These are phyloP conservation scores for Melanotaenia pygmaea DNA, from an alignment of 2,797 vertebrate species.

Conservation along the genomic window DNA sequence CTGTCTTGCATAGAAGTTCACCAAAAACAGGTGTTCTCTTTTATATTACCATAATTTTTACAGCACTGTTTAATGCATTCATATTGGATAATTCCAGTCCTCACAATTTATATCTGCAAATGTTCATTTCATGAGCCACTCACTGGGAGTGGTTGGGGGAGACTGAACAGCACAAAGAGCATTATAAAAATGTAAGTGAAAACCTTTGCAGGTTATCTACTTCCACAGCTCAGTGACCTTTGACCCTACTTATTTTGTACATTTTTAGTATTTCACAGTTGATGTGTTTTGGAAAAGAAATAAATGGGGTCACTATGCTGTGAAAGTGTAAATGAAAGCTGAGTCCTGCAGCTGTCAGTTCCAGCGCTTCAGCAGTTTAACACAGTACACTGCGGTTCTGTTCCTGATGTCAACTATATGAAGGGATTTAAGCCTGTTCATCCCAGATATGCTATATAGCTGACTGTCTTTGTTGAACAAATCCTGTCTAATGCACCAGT, in stretches of 20 bases:
- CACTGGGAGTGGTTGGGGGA: neutral
- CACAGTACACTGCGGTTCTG: conserved; percentile 1
- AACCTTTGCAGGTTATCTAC: neutral
- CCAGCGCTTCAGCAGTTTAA: conserved; percentile 8
- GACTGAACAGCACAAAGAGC: neutral
- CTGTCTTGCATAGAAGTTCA: neutral
- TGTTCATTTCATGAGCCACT: neutral
- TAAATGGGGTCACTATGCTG: conserved; percentile 10
- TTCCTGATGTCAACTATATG: conserved; percentile 30
- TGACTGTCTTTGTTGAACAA: conserved; percentile 58
- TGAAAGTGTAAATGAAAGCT: conserved; percentile 16
- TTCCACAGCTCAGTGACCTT: neutral
- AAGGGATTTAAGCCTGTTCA: conserved; percentile 47
- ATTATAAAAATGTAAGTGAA: neutral
- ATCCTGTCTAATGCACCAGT: conserved; percentile 44
- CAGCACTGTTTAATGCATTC: neutral
- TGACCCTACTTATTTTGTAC: neutral
- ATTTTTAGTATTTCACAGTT: neutral
- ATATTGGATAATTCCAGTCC: neutral
- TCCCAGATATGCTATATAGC: conserved; percentile 57
- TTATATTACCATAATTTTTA: neutral
- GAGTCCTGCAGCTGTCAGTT: conserved; percentile 4
- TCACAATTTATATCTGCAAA: neutral
- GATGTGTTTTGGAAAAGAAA: neutral
- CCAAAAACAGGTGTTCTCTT: neutral